Percentiles rank a stretch among this genome's conserved stretches.
These are phyloP conservation scores for Oncopeltus fasciatus DNA, from an alignment of 1,140 invertebrate species.

Conservation along the genomic window DNA sequence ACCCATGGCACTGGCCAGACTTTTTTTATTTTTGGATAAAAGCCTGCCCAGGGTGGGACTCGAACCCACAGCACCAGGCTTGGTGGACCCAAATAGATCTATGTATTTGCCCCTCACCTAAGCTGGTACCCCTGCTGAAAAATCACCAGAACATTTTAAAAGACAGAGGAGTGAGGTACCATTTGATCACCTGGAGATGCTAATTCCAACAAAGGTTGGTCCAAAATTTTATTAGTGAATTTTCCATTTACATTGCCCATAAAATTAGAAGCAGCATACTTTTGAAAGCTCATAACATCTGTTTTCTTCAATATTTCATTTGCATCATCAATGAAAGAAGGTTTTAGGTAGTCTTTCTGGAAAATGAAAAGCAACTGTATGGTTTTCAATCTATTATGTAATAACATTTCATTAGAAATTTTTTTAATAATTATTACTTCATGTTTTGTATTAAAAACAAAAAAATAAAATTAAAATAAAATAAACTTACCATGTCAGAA, in stretches of 20 bases:
- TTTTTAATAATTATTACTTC: no score
- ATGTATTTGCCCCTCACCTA: no score
- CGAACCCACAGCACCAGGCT: no score
- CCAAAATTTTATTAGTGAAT: conserved; percentile 2
- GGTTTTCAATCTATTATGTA: not conserved
- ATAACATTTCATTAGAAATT: not conserved
- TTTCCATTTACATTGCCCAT: conserved; percentile 11
- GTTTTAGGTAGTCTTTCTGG: not conserved
- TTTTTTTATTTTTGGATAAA: no score
- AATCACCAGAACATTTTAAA: no score
- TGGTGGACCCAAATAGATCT: no score
- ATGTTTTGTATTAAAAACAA: no score
- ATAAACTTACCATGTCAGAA: not conserved
- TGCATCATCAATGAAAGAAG: not conserved
- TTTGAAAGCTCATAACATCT: not conserved
- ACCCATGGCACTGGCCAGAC: no score
- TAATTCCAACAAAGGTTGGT: conserved; percentile 2
- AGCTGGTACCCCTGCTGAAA: no score
- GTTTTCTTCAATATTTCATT: not conserved
- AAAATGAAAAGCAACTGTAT: not conserved
- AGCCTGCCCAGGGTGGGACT: no score
- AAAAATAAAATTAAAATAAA: not conserved
- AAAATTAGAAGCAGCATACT: conserved; percentile 11
- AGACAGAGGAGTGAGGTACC: not conserved
- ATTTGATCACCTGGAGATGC: not conserved